A percentile compares a stretch with the other conserved stretches of the same genome.
These are phyloP conservation scores for Myocastor coypus DNA, from an alignment of 2,113 vertebrate species.

Conservation along the genomic window DNA sequence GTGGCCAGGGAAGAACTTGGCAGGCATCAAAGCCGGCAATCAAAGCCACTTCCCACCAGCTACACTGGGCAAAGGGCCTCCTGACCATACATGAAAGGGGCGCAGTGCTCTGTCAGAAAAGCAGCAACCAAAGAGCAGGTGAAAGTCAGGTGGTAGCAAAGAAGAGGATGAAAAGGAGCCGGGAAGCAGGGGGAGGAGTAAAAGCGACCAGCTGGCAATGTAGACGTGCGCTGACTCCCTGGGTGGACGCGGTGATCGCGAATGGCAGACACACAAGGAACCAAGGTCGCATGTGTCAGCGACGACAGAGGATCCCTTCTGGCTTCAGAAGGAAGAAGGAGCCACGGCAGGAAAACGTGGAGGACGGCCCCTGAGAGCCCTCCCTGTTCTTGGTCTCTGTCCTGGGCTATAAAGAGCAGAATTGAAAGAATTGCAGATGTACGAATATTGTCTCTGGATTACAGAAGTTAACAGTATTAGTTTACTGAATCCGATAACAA, in stretches of 20 bases:
- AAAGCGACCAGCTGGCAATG: neutral
- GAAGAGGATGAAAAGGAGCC: neutral
- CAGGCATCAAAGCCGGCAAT: neutral
- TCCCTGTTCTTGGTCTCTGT: neutral
- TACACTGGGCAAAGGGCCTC: neutral
- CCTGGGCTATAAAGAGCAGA: neutral
- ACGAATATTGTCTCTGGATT: neutral
- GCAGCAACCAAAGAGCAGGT: neutral
- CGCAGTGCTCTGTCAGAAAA: neutral
- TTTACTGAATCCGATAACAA: conserved; percentile 3
- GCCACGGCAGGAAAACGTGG: neutral
- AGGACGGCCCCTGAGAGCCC: neutral
- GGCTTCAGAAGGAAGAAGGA: neutral
- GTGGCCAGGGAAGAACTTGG: neutral
- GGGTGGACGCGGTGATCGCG: neutral
- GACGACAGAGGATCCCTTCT: neutral
- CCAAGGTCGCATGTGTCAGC: neutral
- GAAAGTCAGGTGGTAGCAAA: neutral
- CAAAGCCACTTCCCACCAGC: neutral
- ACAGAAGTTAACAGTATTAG: neutral
- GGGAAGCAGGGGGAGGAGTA: neutral
- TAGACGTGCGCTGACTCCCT: neutral
- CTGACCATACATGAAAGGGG: neutral
- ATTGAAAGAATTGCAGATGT: neutral
- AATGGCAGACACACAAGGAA: neutral